Percentiles rank a stretch among this genome's conserved stretches.
Evolutionary conservation across 1,140 invertebrate genomes (phyloP).

Genomic region (Laupala kohalensis): DNA sequence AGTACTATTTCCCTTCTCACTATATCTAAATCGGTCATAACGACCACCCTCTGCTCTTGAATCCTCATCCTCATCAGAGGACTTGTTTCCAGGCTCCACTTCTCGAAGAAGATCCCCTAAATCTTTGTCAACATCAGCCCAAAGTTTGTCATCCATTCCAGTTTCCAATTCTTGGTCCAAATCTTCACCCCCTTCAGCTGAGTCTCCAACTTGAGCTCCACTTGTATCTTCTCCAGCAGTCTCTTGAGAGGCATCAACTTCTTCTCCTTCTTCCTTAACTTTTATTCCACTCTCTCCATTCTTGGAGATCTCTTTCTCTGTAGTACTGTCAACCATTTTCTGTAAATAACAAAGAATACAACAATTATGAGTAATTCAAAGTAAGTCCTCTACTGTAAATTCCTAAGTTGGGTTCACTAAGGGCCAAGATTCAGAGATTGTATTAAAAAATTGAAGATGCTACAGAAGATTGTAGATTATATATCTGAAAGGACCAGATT

Average conservation of each 20-base stretch:
- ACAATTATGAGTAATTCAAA: too few species aligned
- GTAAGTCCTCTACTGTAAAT: too few species aligned
- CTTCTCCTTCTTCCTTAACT: background rate
- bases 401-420: too few species aligned
- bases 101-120: constrained; percentile 51
- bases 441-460: too few species aligned
- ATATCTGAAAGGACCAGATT: too few species aligned
- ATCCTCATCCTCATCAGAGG: constrained; percentile 57
- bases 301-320: background rate
- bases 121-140: constrained; percentile 63
- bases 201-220: background rate
- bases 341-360: too few species aligned
- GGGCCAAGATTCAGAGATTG: too few species aligned
- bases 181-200: constrained; percentile 30
- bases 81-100: constrained; percentile 41
- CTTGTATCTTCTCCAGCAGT: background rate
- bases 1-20: constrained; percentile 4
- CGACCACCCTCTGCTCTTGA: constrained; percentile 35
- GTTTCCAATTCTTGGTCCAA: constrained; percentile 11
- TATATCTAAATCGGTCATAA: constrained; percentile 14
- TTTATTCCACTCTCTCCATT: background rate
- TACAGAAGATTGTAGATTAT: too few species aligned
- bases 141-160: constrained; percentile 39
- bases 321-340: background rate
- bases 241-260: background rate